Conservation (phyloP, 2,888 invertebrate species). For the Crioceris asparagi region DNA sequence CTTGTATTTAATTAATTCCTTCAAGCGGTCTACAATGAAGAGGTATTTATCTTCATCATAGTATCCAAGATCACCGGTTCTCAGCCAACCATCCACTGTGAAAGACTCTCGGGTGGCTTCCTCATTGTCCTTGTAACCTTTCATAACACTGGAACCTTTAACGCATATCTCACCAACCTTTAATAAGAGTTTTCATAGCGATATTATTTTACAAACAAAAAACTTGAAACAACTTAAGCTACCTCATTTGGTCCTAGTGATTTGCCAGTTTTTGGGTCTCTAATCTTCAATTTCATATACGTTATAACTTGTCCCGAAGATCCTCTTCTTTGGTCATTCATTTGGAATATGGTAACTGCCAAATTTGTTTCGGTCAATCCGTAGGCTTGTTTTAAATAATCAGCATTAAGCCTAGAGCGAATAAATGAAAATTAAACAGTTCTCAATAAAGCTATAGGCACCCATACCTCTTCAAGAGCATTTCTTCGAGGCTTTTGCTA, state of each 20-base stretch:
- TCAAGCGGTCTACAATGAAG: slow-evolving; percentile 74
- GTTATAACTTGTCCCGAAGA: slow-evolving; percentile 54
- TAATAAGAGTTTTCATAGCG: no score
- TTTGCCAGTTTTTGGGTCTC: slow-evolving; percentile 51
- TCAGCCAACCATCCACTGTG: slow-evolving; percentile 65
- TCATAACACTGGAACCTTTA: slow-evolving; percentile 52
- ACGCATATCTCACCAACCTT: slow-evolving; percentile 78
- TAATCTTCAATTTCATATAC: slow-evolving; percentile 50
- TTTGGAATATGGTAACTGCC: slow-evolving; percentile 37
- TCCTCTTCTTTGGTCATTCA: slow-evolving; percentile 40
- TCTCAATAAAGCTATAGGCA: background rate
- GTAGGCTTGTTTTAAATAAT: slow-evolving; percentile 55
- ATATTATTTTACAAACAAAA: no score
- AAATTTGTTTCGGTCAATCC: slow-evolving; percentile 68
- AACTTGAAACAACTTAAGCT: no score
- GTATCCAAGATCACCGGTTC: slow-evolving; percentile 75
- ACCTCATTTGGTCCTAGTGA: slow-evolving; percentile 49
- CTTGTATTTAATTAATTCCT: slow-evolving; percentile 86
- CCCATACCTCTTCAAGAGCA: slow-evolving; percentile 36
- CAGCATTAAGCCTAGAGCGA: slow-evolving; percentile 23
- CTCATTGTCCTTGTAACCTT: slow-evolving; percentile 58
- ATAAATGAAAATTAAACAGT: background rate
- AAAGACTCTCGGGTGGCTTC: slow-evolving; percentile 52
- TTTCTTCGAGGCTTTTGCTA: slow-evolving; percentile 53
- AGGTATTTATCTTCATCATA: slow-evolving; percentile 67